Base-by-base conservation (phyloP, 2,888 invertebrate genomes). In the Acanthopleura granulata region DNA sequence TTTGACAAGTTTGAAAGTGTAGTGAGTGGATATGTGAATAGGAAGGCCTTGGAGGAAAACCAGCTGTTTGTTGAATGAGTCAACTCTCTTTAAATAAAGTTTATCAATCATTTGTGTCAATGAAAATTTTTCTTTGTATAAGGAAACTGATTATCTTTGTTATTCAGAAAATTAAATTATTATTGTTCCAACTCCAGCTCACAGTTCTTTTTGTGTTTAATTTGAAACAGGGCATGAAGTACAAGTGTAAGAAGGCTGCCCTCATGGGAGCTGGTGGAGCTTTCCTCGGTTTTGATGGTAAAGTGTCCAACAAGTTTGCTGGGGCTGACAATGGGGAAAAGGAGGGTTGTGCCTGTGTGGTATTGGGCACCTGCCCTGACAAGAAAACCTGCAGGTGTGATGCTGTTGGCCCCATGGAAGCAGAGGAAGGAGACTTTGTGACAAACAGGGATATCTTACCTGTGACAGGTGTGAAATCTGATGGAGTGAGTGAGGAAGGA, bases 351-450 rank as follows among this genome's bases (percentile, higher is more conserved):
- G 78, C 84, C 0, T 85, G 86, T 76, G 77, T 75, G 0, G n/a
- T 77, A 12, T 78, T 80, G 16, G 80, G 80, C 16, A 83, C 84
- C 0, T 87, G 87, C 74, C 78, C 79, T 0, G 77, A 75, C 0
- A 81, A 75, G 15, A 30, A 77, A 9, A 74, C 74, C 6, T 87
- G 87, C 72, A 81, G 83, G 61, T 87, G 87, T 79, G 85, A 86
- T 78, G 79, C 78, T 15, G 74, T 72, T 49, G 83, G 81, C 0
- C 62, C 75, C 0, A 77, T 79, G 77, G 72, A 71, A 57, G 77
- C 75, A 61, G 72, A 72, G 16, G 83, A 83, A 62, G 75, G 79
- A 50, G 87, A 85, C 1, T 76, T 77, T 69, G 75, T 84, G 62
- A 83, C 81, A 0, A 78, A 82, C n/a, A 81, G 75, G 27, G 76